Conservation (phyloP, 2,888 invertebrate species). For the Drosophila paramelanica region DNA sequence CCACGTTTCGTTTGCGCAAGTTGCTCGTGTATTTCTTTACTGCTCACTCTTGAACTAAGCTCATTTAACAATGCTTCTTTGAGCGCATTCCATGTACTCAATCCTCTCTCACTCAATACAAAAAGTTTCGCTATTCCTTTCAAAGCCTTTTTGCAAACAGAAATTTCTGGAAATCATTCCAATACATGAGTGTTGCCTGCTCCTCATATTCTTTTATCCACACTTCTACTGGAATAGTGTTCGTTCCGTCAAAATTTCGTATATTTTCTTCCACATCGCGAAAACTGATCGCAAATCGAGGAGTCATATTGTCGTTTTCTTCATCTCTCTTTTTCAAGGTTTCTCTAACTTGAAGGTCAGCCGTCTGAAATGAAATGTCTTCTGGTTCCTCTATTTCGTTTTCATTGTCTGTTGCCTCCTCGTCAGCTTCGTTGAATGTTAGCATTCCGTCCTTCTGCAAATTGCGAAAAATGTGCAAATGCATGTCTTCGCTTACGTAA, state of each 20-base stretch:
- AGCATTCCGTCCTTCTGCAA: too few species aligned
- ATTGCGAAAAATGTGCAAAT: too few species aligned
- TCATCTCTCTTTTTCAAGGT: not conserved
- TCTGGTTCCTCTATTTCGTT: slow-evolving; percentile 2
- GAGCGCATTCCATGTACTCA: not conserved
- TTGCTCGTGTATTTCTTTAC: not conserved
- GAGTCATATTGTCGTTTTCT: not conserved
- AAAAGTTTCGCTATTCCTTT: too few species aligned
- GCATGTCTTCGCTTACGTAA: too few species aligned
- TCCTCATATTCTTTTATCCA: slow-evolving; percentile 4
- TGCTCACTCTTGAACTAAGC: slow-evolving; percentile 1
- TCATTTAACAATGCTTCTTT: not conserved
- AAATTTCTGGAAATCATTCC: too few species aligned
- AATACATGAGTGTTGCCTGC: not conserved
- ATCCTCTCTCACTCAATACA: not conserved
- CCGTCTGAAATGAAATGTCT: not conserved
- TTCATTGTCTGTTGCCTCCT: too few species aligned
- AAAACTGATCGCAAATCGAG: too few species aligned
- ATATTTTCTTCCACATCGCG: too few species aligned
- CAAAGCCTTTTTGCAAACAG: too few species aligned
- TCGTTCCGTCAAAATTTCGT: not conserved
- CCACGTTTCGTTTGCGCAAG: not conserved
- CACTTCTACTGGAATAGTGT: slow-evolving; percentile 3
- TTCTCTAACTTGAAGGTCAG: not conserved
- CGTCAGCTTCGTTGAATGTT: too few species aligned